phyloP scores from a whole-genome alignment of 1,140 invertebrate genomes.

The Hyposmocoma kahamanoa region DNA sequence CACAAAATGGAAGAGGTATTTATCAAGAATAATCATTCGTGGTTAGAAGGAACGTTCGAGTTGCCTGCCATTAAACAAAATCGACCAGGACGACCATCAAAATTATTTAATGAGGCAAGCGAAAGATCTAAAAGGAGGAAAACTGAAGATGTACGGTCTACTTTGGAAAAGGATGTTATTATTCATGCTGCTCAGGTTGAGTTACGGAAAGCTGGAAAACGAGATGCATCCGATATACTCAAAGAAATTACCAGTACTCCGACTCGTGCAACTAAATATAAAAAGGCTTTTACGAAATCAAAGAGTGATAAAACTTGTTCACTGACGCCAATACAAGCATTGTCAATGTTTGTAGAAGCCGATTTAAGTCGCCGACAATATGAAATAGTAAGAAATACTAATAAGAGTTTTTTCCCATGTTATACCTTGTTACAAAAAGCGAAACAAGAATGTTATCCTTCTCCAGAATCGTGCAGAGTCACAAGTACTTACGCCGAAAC shows the following conservation, averaged over 20 bases:
- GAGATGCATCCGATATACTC: slow-evolving; percentile 14
- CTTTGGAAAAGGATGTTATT: slow-evolving; percentile 18
- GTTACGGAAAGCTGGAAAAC: slow-evolving; percentile 14
- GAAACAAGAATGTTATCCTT: not conserved
- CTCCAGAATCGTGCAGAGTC: slow-evolving; percentile 11
- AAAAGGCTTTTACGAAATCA: slow-evolving; percentile 14
- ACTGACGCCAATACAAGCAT: slow-evolving; percentile 6
- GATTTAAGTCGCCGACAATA: not conserved
- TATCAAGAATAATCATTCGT: slow-evolving; percentile 19
- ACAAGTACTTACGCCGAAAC: slow-evolving; percentile 21
- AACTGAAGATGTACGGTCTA: slow-evolving; percentile 28
- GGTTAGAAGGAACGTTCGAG: slow-evolving; percentile 25
- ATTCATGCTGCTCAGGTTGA: slow-evolving; percentile 20
- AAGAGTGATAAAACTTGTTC: not conserved
- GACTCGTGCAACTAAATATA: slow-evolving; percentile 27
- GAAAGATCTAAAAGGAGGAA: slow-evolving; percentile 34
- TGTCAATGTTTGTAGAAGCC: slow-evolving; percentile 2
- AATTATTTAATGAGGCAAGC: slow-evolving; percentile 26
- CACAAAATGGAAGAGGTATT: slow-evolving; percentile 21
- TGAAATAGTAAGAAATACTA: not conserved
- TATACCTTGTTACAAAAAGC: not conserved
- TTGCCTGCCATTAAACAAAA: slow-evolving; percentile 15
- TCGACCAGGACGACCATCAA: slow-evolving; percentile 20
- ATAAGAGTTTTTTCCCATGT: not conserved
- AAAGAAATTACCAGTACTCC: slow-evolving; percentile 22